A percentile compares a stretch with the other conserved stretches of the same genome.
These are phyloP conservation scores for Malurus alboscapulatus DNA, from an alignment of 2,113 vertebrate genomes.

Conservation along the genomic window DNA sequence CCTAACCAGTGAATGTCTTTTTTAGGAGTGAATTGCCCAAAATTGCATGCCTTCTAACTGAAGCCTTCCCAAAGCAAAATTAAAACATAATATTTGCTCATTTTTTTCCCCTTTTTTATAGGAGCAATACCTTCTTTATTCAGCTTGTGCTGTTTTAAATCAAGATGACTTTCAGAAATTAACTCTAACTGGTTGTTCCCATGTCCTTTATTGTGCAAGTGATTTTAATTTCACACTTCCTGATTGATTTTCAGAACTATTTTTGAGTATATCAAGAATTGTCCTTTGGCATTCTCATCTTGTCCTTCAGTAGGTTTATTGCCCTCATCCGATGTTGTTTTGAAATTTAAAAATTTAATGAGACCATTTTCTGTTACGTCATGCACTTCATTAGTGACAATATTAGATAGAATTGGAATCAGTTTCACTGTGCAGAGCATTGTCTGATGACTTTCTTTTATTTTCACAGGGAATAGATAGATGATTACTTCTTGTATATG, in stretches of 20 bases:
- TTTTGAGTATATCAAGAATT: background rate
- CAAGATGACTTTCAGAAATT: background rate
- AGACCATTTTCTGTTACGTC: background rate
- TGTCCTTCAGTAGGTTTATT: background rate
- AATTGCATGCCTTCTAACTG: accelerated
- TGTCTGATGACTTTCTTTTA: background rate
- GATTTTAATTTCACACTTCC: background rate
- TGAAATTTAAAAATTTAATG: background rate
- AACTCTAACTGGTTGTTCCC: background rate
- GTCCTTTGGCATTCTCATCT: background rate
- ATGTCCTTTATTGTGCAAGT: background rate
- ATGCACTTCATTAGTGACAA: background rate
- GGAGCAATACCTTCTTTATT: background rate
- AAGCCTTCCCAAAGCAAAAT: background rate
- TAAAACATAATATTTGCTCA: background rate
- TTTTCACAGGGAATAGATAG: background rate
- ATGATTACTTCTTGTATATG: background rate
- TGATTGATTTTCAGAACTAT: background rate
- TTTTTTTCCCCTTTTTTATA: background rate
- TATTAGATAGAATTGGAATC: background rate
- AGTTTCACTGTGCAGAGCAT: background rate
- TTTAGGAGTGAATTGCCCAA: background rate
- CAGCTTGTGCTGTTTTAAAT: background rate
- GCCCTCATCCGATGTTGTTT: background rate
- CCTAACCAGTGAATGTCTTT: background rate